Evolutionary conservation across 2,113 vertebrate genomes (phyloP), one percentile per base, ranked within the genome.

Genomic region (Psophia crepitans): DNA sequence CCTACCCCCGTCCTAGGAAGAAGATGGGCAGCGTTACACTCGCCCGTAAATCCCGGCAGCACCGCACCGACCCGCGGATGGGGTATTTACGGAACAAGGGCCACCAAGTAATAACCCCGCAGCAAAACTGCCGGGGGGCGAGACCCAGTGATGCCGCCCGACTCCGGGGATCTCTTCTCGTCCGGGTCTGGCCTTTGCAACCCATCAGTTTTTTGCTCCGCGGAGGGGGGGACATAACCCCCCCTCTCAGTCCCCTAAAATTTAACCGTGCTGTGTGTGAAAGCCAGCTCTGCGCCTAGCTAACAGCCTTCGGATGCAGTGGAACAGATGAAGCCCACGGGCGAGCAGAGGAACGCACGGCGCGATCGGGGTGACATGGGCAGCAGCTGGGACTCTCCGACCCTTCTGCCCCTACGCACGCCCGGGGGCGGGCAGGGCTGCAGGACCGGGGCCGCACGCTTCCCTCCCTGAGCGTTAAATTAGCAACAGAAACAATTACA

Each of bases 1-100:
- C 39, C 87, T 14, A 12, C 19, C 7, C 9, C 27, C 11, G 17
- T 14, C n/a, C 65, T 19, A 13, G 4, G 2, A 7, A 5, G 21
- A 33, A 5, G 3, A 17, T 0, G 5, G 22, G 48, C 44, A 10
- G 48, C 1, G 14, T 5, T 19, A 19, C 28, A 6, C 6, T 18
- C 35, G 6, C 3, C 43, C 17, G 44, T 2, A 5, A 37, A 14
- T 1, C 18, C 20, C 61, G 33, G 0, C 0, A 14, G 22, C 87
- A 7, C n/a, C 26, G 41, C 53, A 30, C 21, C 37, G 26, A 20
- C 46, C 60, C 70, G 8, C 27, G 10, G 68, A 13, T 35, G 26
- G 48, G 24, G 9, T 9, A 41, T 43, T 24, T 24, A 4, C 6
- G 1, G 33, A 39, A 24, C 58, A 5, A 2, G 37, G 24, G 14